Conservation (phyloP, 2,113 vertebrate species). For the Myxocyprinus asiaticus region DNA sequence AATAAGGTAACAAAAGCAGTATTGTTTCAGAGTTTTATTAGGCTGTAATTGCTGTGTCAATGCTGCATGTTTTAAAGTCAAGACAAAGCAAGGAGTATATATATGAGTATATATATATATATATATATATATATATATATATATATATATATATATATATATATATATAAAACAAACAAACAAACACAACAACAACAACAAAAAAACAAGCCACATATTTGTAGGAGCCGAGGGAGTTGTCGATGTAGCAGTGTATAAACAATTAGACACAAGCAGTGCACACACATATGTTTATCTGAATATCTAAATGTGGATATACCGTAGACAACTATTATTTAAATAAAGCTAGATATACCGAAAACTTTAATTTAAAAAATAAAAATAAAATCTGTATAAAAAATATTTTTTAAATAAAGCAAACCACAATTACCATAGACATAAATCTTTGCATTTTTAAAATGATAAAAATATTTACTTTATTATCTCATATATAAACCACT, state of each 20-base stretch:
- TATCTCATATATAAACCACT: too few relatives aligned
- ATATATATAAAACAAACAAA: too few relatives aligned
- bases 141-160: not conserved
- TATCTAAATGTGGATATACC: not conserved
- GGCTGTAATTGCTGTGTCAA: conserved; percentile 41
- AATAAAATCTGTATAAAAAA: not conserved
- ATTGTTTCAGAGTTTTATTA: conserved; percentile 48
- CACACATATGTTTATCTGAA: not conserved
- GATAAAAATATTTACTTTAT: too few relatives aligned
- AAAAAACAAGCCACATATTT: conserved; percentile 10
- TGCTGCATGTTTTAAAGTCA: conserved; percentile 38
- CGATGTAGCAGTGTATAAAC: conserved; percentile 11
- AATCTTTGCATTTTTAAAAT: too few relatives aligned
- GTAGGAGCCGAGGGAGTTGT: not conserved
- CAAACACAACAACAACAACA: too few relatives aligned
- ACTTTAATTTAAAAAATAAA: too few relatives aligned
- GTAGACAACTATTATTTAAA: not conserved
- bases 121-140: too few relatives aligned
- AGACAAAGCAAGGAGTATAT: conserved; percentile 39
- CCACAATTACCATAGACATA: too few relatives aligned
- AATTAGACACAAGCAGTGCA: not conserved
- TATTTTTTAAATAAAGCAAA: too few relatives aligned
- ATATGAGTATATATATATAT: not conserved
- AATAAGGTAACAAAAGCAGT: conserved; percentile 24
- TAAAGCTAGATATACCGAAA: not conserved